Conservation (phyloP, 2,888 invertebrate genomes). For the Drosophila greeni region DNA sequence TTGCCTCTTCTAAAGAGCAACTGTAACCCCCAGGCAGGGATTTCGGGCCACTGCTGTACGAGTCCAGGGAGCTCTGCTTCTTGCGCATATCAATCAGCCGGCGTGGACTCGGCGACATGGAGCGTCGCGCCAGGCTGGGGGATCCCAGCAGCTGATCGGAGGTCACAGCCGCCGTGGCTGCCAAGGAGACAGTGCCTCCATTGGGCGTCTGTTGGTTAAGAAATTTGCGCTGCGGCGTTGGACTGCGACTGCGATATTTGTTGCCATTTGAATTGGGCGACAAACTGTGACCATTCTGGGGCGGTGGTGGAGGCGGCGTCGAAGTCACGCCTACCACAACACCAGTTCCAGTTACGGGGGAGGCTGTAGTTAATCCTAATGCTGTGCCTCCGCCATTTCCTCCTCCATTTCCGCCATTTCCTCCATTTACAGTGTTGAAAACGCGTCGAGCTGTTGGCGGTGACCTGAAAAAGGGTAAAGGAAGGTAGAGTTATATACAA, state of each 20-base stretch:
- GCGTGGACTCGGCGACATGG: conserved; percentile 78
- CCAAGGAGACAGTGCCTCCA: background rate
- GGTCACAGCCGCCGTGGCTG: conserved; percentile 3
- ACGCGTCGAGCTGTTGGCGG: conserved; percentile 77
- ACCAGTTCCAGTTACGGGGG: conserved; percentile 10
- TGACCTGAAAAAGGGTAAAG: conserved; percentile 76
- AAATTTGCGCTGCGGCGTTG: conserved; percentile 80
- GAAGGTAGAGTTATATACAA: no score
- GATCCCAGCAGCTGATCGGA: conserved; percentile 52
- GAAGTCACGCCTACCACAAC: background rate
- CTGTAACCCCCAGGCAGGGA: conserved; percentile 57
- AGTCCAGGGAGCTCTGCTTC: conserved; percentile 76
- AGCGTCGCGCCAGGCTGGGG: conserved; percentile 74
- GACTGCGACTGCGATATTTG: conserved; percentile 80
- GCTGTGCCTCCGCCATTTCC: conserved; percentile 5
- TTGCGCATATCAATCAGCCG: conserved; percentile 77
- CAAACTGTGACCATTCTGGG: conserved; percentile 37
- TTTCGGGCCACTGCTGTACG: conserved; percentile 65
- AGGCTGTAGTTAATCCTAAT: background rate
- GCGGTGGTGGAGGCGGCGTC: background rate
- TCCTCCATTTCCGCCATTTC: conserved; percentile 11
- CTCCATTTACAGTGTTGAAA: conserved; percentile 54
- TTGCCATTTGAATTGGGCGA: conserved; percentile 68
- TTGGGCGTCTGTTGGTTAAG: conserved; percentile 61
- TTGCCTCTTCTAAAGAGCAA: conserved; percentile 22